Evolutionary conservation across 2,797 vertebrate genomes (phyloP), one percentile per base, ranked within the genome.

Genomic region (Enteromius viviparus): DNA sequence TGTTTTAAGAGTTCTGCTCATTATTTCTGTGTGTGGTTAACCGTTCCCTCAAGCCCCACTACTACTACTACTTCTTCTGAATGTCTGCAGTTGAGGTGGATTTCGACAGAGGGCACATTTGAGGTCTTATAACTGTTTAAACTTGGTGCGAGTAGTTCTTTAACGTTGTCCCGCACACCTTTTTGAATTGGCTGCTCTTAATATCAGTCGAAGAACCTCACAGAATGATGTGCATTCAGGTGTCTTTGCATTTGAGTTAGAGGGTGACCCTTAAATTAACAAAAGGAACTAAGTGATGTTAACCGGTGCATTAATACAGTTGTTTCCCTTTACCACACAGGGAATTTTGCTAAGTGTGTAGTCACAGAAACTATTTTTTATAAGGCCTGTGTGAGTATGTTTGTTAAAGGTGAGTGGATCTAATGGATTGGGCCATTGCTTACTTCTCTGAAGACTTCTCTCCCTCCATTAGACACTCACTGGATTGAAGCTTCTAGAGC

Each of bases 391-490:
- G 32, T 53, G 60, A 65, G 29, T 12, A 51, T 32, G 79, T 51
- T 32, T 29, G 1, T 37, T 58, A 23, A 62, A 51, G 78, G 29
- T 60, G 58, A 32, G 66, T 66, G 65, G 70, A 75, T 76, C n/a
- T 72, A 76, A 82, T 84, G 84, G 76, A 68, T 62, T 58, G 68
- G 83, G 49, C 64, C 45, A 70, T 49, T 64, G 42, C 47, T 53
- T 12, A 58, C 26, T 77, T 53, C 71, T 85, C 77, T 51, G 53
- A 83, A 66, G 49, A 82, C 47, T 40, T 65, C 26, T 83, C 64
- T 68, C 23, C 65, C 49, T 85, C 83, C 65, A 83, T 85, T 85
- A 87, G 76, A 34, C 65, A 17, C 70, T 82, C 69, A 23, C 21
- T 62, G 69, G 70, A 82, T 51, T 75, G n/a, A 17, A 34, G 21